A percentile compares a stretch with the other conserved stretches of the same genome.
Evolutionary conservation across 2,113 vertebrate species (phyloP).

Genomic region (Probosciger aterrimus): DNA sequence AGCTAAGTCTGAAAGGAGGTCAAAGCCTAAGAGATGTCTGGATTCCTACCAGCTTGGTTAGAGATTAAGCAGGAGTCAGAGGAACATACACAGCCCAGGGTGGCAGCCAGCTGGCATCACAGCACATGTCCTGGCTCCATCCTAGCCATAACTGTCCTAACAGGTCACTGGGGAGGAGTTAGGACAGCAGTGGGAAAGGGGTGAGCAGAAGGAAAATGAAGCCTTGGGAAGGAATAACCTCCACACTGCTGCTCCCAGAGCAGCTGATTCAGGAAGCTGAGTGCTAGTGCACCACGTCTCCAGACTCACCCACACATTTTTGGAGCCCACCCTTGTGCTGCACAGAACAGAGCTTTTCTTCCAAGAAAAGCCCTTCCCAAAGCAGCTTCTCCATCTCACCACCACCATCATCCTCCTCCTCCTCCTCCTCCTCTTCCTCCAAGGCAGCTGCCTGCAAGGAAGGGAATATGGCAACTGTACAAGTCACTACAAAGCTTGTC

Average conservation of each 20-base stretch:
- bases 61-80: background rate
- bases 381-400: constrained; percentile 16
- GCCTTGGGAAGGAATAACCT: background rate
- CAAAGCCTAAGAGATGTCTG: background rate
- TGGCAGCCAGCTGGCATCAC: background rate
- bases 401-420: background rate
- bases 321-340: background rate
- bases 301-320: background rate
- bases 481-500: background rate
- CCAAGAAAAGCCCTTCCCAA: constrained; percentile 41
- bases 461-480: background rate
- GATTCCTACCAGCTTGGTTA: background rate
- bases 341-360: background rate
- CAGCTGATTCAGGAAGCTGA: background rate
- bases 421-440: background rate
- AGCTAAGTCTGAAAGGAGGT: fast-evolving
- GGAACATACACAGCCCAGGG: fast-evolving
- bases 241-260: fast-evolving
- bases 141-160: background rate
- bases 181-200: background rate
- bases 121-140: background rate
- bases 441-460: background rate
- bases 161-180: background rate
- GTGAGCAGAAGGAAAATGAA: background rate
- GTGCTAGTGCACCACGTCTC: background rate